Evolutionary conservation across 2,888 invertebrate genomes (phyloP), one percentile per base, ranked within the genome.

Genomic region (Diadromus collaris): DNA sequence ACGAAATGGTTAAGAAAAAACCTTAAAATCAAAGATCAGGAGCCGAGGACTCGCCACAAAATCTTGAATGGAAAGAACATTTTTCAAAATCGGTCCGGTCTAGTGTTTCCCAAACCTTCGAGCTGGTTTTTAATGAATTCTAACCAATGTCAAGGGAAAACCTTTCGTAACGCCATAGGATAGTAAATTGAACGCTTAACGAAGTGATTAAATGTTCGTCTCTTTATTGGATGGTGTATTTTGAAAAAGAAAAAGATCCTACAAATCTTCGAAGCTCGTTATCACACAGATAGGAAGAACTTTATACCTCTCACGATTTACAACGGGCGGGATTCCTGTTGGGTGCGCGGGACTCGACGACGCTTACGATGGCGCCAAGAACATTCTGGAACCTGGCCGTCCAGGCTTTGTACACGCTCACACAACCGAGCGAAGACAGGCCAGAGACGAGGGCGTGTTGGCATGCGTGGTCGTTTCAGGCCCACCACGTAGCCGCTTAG

Each of bases 361-460:
- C 24, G 56, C 54, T 79, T 61, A 65, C 58, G 64, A 65, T 65
- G 79, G 79, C 79, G 79, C 79, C 79, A 76, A 65, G 69, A 64
- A 32, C 51, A 29, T 71, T 68, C 64, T 16, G 54, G 58, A 38
- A 38, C 46, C 27, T 67, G 24, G 54, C 54, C 60, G 19, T 63
- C 56, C 34, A 64, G 60, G 58, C 13, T 48, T 46, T 29, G 61
- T 27, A 76, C 76, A 70, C 63, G 19, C 71, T 76, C 72, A 21
- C 21, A 38, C 34, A 44, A 46, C 44, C 46, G 32, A 16, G 51
- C n/a, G 10, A 69, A 69, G 19, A 27, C 58, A 24, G 51, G 68
- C 10, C 51, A 13, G 46, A 69, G 44, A 60, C 24, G 41, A 58
- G 46, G 56, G 67, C 61, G 70, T 65, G 77, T 46, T 54, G 58